Evolutionary conservation across 2,797 vertebrate species (phyloP), one percentile per base, ranked within the genome.

Genomic region (Clamator glandarius): DNA sequence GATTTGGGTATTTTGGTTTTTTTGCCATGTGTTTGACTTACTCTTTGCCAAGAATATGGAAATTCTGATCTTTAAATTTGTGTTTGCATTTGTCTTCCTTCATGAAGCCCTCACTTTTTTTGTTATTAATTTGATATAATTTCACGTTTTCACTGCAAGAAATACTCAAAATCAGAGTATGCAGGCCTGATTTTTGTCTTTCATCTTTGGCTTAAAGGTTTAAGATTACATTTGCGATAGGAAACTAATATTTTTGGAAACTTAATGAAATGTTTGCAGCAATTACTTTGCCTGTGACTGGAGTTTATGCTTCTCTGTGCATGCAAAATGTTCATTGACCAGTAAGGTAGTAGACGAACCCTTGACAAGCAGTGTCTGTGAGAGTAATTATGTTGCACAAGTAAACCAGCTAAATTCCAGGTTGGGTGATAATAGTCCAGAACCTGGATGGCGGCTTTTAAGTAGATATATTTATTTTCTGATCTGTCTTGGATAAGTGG

Each of bases 401-500:
- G 68, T 59, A 64, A 52, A 58, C 28, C 51, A 73, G 51, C 19
- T 80, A 8, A 92, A 78, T 62, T 91, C 82, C 55, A 69, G 48
- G 21, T 35, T 76, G 59, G 13, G 16, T 73, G 74, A 84, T 76
- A 88, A 31, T 44, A 72, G 6, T 52, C 58, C 89, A 73, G 59
- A 58, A 57, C 48, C 59, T 75, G 52, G 84, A 67, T 76, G 51
- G 33, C 66, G 87, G 61, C 72, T 75, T 75, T 81, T 84, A 68
- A 62, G 61, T 42, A 89, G 33, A 63, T 69, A 26, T 17, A 54
- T 72, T 86, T 91, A 48, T 88, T 93, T 95, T 64, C 76, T 93
- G 89, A 21, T 31, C 50, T 69, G 0, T 64, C 20, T 51, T 72
- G 81, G 57, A 16, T 61, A 59, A 58, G 39, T 4, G 16, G 58